phyloP scores from a whole-genome alignment of 1,140 invertebrate species.

The Lordiphosa clarofinis region DNA sequence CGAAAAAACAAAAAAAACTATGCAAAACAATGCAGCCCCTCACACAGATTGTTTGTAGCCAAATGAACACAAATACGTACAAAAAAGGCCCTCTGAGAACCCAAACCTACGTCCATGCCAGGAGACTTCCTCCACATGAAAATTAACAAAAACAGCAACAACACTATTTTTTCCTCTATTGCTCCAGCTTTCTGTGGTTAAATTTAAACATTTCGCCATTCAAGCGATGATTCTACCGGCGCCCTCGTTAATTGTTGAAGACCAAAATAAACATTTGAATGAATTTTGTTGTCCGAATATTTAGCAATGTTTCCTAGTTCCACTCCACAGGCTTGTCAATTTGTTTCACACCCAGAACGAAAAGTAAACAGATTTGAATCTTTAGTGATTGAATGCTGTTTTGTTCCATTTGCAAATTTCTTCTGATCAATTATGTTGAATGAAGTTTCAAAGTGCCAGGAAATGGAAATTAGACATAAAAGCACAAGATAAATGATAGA shows the following conservation, averaged over 20 bases:
- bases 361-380: constrained; percentile 6
- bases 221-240: constrained; percentile 43
- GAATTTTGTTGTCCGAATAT: constrained; percentile 11
- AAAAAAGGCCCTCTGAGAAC: background rate
- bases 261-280: constrained; percentile 31
- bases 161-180: constrained; percentile 27
- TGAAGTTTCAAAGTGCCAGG: constrained; percentile 23
- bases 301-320: constrained; percentile 11
- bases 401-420: constrained; percentile 31
- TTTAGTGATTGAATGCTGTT: constrained; percentile 4
- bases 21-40: constrained; percentile 64
- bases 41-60: constrained; percentile 21
- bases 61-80: constrained; percentile 15
- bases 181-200: constrained; percentile 37
- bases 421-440: constrained; percentile 39
- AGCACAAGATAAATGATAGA: background rate
- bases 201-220: constrained; percentile 72
- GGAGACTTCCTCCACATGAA: constrained; percentile 12
- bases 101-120: constrained; percentile 10
- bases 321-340: too few relatives aligned
- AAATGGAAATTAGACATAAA: constrained; percentile 49
- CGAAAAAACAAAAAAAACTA: constrained; percentile 47
- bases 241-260: constrained; percentile 43
- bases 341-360: constrained; percentile 22
- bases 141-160: constrained; percentile 2